Base-by-base conservation (phyloP, 2,888 invertebrate genomes). In the Acrobasis repandana region DNA sequence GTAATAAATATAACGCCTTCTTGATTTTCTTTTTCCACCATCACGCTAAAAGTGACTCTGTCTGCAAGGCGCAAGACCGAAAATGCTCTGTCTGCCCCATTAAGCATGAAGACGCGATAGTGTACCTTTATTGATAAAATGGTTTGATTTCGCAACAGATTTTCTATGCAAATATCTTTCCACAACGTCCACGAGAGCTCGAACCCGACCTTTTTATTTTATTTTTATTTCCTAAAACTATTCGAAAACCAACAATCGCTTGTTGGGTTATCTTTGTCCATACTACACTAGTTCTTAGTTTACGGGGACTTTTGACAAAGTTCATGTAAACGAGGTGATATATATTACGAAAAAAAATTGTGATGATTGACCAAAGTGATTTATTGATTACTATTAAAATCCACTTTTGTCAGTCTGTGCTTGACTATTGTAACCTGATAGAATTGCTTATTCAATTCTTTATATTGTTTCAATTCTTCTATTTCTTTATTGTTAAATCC, bases 211-310 rank as follows among this genome's bases (percentile, higher is more conserved):
- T 54, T 54, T 28, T 54, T 70, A 66, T 61, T 66, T 74, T 67
- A 68, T 67, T 70, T 73, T 65, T 62, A 68, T 71, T 64, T 71
- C n/a, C 0, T 68, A 64, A 62, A 46, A 48, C 47, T 0, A 14
- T 65, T 68, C 9, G 28, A 50, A 65, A 63, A 61, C 70, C 67
- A 63, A 62, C 63, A 71, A 63, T 69, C 81, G 79, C 84, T 84
- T 84, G 82, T 84, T 83, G 80, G 83, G 84, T 82, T 73, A 61
- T 63, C 71, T 67, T 72, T 76, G 80, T 81, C 80, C 80, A 78
- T 78, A 71, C 57, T 18, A 61, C 2, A 43, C 9, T 20, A 38
- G 1, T 18, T 16, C 16, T 9, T 5, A 18, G 38, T 54, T 43
- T 43, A 38, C 54, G 20, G 14, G 54, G 20, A 54, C 14, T 54